Evolutionary conservation across 2,888 invertebrate genomes (phyloP), one percentile per base, ranked within the genome.

Genomic region (Thymelicus sylvestris): DNA sequence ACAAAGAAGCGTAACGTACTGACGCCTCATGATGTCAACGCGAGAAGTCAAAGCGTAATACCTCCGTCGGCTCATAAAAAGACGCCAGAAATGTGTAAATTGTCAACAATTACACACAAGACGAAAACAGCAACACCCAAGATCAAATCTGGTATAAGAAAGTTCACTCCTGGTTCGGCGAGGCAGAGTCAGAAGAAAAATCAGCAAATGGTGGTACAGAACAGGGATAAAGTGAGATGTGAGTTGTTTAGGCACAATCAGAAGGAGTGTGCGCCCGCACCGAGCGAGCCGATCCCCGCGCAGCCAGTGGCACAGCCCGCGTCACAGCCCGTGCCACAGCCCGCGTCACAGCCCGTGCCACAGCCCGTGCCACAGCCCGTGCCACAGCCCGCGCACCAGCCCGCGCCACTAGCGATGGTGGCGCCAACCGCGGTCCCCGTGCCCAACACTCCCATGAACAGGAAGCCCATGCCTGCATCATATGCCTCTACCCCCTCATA

Each of bases 401-500:
- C 19, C 2, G 24, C 44, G 6, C 55, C 55, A 10, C 8, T 38
- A 15, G 61, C 60, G 12, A 10, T 41, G 41, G 5, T 2, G 8
- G 41, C 41, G 0, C 41, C 41, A 41, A 12, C 55, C 12, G 59
- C 76, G 1, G 71, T 72, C 0, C 81, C 85, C 0, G 87, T 81
- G 0, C 89, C 88, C 0, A 88, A 89, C 72, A 91, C 92, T 2
- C 92, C 92, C 0, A 10, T 88, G 52, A 90, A 88, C 73, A 86
- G 78, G 73, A 88, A 87, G 65, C 81, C 81, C 2, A 77, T 87
- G 71, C 86, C 89, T 1, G 76, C 82, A 0, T 79, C 87, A 1
- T 90, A 86, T 79, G 84, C 78, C 2, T 92, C 91, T 1, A 93
- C 93, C 7, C 93, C 93, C 0, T 92, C 93, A 2, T 89, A 93